phyloP scores from a whole-genome alignment of 2,797 vertebrate species.

The Scleropages formosus region DNA sequence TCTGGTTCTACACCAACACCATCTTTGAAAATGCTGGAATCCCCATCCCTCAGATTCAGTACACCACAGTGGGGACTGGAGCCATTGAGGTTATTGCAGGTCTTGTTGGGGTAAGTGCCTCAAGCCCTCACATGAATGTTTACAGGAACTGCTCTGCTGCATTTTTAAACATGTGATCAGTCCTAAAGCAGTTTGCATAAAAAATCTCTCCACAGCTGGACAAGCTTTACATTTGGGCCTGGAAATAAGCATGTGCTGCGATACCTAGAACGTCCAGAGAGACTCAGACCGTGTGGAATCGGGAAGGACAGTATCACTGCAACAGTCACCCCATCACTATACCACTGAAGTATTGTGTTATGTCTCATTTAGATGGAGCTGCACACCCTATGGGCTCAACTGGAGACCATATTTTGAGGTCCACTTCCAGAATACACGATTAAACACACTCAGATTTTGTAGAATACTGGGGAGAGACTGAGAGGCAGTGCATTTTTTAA shows the following conservation, averaged over 20 bases:
- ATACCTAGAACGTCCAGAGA: not conserved
- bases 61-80: conserved; percentile 83
- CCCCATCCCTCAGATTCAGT: conserved; percentile 72
- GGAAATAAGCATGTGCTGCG: conserved; percentile 5
- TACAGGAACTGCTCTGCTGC: not conserved
- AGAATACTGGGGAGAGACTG: no score
- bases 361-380: not conserved
- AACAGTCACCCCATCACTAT: not conserved
- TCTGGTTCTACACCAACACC: conserved; percentile 90
- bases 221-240: not conserved
- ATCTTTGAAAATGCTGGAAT: conserved; percentile 84
- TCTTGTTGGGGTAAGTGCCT: conserved; percentile 76
- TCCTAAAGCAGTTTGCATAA: no score
- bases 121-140: not conserved
- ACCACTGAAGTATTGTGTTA: not conserved
- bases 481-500: not conserved
- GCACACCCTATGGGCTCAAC: not conserved
- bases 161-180: not conserved
- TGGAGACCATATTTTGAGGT: no score
- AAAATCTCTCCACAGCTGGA: not conserved
- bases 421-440: no score
- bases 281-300: not conserved
- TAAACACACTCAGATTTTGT: no score
- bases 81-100: conserved; percentile 81
- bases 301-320: not conserved